Evolutionary conservation across 2,797 vertebrate species (phyloP).

Genomic region (Rhinella marina): DNA sequence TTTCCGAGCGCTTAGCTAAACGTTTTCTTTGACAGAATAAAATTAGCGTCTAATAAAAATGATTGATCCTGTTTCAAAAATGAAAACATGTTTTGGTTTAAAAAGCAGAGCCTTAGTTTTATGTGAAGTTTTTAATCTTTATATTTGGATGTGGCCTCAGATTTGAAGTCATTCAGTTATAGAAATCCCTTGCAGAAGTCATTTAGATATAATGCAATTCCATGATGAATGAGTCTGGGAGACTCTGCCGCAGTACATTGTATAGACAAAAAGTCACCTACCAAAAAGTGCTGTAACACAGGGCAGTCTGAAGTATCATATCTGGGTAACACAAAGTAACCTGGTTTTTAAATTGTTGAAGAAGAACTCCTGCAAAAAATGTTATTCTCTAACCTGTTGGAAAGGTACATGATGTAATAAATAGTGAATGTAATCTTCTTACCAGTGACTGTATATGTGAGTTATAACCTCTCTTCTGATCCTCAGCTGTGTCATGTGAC

Average conservation of each 20-base stretch:
- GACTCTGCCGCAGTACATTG: background rate
- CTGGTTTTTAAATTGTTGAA: too few relatives aligned
- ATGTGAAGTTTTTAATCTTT: background rate
- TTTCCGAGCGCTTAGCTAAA: background rate
- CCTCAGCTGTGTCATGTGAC: too few relatives aligned
- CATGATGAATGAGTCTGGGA: background rate
- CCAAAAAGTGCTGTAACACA: too few relatives aligned
- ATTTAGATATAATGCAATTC: background rate
- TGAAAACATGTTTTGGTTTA: conserved; percentile 1
- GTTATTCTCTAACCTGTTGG: too few relatives aligned
- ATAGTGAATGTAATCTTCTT: too few relatives aligned
- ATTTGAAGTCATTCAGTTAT: background rate
- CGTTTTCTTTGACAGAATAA: background rate
- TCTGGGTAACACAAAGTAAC: too few relatives aligned
- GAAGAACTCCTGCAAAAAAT: too few relatives aligned
- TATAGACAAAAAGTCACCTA: background rate
- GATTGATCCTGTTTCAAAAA: conserved; percentile 9
- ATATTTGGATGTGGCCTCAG: background rate
- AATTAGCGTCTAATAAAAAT: background rate
- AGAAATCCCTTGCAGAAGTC: background rate
- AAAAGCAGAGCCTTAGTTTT: background rate
- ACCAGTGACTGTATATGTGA: too few relatives aligned
- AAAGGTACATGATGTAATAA: too few relatives aligned
- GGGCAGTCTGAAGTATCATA: too few relatives aligned
- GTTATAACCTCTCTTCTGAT: too few relatives aligned